Conservation (phyloP, 2,888 invertebrate species). For the Hedychridium roseum region DNA sequence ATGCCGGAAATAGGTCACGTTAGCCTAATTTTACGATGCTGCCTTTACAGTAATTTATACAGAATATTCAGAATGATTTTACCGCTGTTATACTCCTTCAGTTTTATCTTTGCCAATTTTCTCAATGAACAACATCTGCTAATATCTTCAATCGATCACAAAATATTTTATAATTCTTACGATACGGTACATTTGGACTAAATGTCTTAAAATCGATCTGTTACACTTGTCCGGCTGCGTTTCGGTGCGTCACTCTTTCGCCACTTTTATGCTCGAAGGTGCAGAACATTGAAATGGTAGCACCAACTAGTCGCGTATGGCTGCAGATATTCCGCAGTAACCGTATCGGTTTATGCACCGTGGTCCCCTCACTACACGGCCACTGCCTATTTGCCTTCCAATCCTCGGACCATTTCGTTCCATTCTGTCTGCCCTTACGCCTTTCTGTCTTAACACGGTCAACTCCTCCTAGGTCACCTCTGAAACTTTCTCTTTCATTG, state of each 20-base stretch:
- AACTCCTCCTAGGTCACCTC: neutral
- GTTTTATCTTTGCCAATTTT: too few relatives aligned
- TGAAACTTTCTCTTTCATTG: neutral
- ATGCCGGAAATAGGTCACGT: too few relatives aligned
- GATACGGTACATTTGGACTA: too few relatives aligned
- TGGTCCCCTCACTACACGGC: conserved; percentile 38
- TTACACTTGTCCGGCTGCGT: too few relatives aligned
- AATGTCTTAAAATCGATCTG: too few relatives aligned
- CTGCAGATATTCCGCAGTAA: conserved; percentile 56
- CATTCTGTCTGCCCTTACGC: conserved; percentile 11
- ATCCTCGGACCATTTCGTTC: conserved; percentile 29
- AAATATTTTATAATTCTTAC: too few relatives aligned
- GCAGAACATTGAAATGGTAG: conserved; percentile 60
- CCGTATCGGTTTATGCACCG: conserved; percentile 52
- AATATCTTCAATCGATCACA: too few relatives aligned
- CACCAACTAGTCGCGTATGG: conserved; percentile 50
- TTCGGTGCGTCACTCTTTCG: conserved; percentile 49
- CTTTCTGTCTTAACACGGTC: neutral
- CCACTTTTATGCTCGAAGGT: conserved; percentile 58
- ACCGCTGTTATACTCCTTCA: too few relatives aligned
- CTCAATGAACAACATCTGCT: too few relatives aligned
- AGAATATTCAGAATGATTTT: too few relatives aligned
- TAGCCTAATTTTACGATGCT: too few relatives aligned
- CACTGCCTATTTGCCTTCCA: conserved; percentile 36
- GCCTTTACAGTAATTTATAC: too few relatives aligned